Conservation (phyloP, 2,888 invertebrate species). For the Linnaemya vulpina region DNA sequence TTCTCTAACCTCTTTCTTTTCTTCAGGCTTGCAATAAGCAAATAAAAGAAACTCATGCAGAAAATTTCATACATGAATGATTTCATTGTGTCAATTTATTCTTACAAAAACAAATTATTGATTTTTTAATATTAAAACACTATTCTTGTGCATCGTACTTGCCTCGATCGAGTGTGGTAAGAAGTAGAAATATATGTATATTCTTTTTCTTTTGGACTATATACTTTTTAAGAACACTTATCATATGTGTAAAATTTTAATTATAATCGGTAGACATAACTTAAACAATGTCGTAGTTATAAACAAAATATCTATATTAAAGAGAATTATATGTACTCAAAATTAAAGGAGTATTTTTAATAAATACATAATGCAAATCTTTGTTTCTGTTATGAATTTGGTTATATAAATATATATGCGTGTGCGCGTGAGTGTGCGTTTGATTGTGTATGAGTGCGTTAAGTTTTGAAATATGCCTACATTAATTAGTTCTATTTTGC, state of each 20-base stretch:
- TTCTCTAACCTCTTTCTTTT: too few relatives aligned
- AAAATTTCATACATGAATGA: too few relatives aligned
- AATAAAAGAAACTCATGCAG: too few relatives aligned
- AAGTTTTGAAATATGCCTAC: neutral
- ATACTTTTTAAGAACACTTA: conserved; percentile 55
- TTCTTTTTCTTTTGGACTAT: conserved; percentile 33
- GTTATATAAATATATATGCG: neutral
- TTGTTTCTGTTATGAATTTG: conserved; percentile 63
- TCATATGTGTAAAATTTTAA: conserved; percentile 52
- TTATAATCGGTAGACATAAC: conserved; percentile 51
- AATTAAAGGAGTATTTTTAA: conserved; percentile 62
- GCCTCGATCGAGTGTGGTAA: conserved; percentile 39
- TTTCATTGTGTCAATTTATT: too few relatives aligned
- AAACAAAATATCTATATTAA: conserved; percentile 60
- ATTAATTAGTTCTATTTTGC: neutral
- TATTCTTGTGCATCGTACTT: conserved; percentile 31
- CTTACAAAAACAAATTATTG: neutral
- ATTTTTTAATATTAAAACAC: conserved; percentile 22
- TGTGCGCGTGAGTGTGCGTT: neutral
- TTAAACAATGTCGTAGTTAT: conserved; percentile 42
- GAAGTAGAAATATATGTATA: too few relatives aligned
- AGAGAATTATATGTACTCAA: conserved; percentile 63
- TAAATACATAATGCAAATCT: conserved; percentile 57
- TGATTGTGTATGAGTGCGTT: neutral
- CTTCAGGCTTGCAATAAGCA: too few relatives aligned